These are phyloP conservation scores for Gymnoscopelus microlampas DNA, from an alignment of 2,797 vertebrate genomes.

Conservation along the genomic window DNA sequence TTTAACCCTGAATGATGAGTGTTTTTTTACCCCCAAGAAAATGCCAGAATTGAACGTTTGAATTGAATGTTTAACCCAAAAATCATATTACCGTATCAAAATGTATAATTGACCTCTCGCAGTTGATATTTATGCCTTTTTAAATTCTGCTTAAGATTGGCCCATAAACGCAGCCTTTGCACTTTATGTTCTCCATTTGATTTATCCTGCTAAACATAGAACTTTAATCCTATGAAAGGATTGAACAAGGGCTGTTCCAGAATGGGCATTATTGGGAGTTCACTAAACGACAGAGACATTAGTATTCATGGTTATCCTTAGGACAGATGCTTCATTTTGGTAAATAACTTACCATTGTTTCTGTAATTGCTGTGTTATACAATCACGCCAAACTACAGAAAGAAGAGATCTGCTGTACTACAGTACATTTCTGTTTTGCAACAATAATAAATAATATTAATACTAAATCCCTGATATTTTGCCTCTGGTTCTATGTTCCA, in stretches of 20 bases:
- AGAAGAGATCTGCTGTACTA: too few relatives aligned
- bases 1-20: conserved; percentile 45
- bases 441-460: too few relatives aligned
- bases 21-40: conserved; percentile 43
- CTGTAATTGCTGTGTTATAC: too few relatives aligned
- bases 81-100: conserved; percentile 55
- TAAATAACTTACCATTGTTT: conserved; percentile 25
- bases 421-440: too few relatives aligned
- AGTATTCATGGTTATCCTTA: conserved; percentile 72
- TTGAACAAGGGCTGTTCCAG: conserved; percentile 58
- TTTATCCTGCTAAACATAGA: conserved; percentile 74
- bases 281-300: conserved; percentile 52
- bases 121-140: conserved; percentile 64
- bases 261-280: conserved; percentile 61
- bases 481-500: too few relatives aligned
- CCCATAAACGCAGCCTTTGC: conserved; percentile 68
- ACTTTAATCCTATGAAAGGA: conserved; percentile 73
- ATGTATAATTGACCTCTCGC: conserved; percentile 52
- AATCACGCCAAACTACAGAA: too few relatives aligned
- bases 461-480: too few relatives aligned
- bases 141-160: conserved; percentile 52
- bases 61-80: conserved; percentile 61
- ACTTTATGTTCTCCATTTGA: conserved; percentile 64
- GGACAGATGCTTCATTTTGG: conserved; percentile 52
- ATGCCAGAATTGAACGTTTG: conserved; percentile 26